Evolutionary conservation across 2,888 invertebrate genomes (phyloP), one percentile per base, ranked within the genome.

Genomic region (Perithous albicinctus): DNA sequence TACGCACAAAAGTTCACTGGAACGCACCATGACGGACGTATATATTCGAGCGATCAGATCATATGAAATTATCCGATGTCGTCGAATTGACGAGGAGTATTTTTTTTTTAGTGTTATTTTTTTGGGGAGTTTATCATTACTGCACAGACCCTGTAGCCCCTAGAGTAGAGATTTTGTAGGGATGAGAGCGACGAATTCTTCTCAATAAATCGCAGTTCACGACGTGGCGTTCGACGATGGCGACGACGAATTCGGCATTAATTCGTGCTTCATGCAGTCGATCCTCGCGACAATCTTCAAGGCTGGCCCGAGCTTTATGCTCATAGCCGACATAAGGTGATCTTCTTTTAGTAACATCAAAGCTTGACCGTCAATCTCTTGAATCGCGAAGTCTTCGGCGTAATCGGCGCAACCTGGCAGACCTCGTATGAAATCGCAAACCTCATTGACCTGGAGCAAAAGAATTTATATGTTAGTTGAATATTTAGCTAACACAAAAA

Each of bases 281-380:
- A 99, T 98, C 92, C 97, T 96, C 54, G 98, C 97, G 86, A 98
- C 98, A 78, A 99, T 98, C 93, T 99, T 99, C 72, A 99, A 94
- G 0, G 99, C 99, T 0, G 99, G 99, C 0, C 99, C 99, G 20
- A 99, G 94, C 91, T 99, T 98, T 96, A 99, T 99, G 78, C 96
- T 96, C 95, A 99, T 97, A 6, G 98, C 97, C 85, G 97, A 96
- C 93, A 99, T 98, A 35, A 99, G 94, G 93, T 99, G 99, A 89
- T 98, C 98, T 85, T 98, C 98, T 89, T 98, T 97, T 69, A 99
- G 95, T 72, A 99, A 94, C 93, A 99, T 95, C 80, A 99, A 93
- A 0, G 99, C 99, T 90, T 98, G 98, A 0, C 99, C 99, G 90
- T 99, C 99, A 87, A 99, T 98, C 93, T 99, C 99, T 93, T 99